These are phyloP conservation scores for Hetaerina americana DNA, from an alignment of 1,140 invertebrate species.

Conservation along the genomic window DNA sequence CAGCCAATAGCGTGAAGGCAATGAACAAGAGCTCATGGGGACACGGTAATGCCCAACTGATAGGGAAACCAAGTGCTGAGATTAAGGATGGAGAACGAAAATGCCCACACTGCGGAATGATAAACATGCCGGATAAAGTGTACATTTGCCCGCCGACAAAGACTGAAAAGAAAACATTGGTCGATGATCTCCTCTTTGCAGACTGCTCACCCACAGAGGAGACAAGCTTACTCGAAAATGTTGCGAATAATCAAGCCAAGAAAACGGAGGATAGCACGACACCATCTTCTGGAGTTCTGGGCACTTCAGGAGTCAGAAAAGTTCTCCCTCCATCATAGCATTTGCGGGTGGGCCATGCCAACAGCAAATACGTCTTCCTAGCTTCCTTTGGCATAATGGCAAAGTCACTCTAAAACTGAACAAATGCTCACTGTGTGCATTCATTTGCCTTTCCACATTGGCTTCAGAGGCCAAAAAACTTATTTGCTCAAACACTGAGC, in stretches of 20 bases:
- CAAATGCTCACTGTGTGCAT: neutral
- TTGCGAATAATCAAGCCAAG: neutral
- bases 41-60: neutral
- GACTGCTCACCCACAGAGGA: neutral
- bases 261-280: neutral
- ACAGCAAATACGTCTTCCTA: neutral
- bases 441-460: neutral
- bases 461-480: neutral
- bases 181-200: neutral
- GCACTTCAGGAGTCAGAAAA: neutral
- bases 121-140: neutral
- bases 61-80: neutral
- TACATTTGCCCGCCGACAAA: neutral
- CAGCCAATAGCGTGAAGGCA: neutral
- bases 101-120: neutral
- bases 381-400: neutral
- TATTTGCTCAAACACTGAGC: neutral
- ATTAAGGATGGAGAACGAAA: neutral
- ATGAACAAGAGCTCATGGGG: neutral
- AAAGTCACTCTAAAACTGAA: neutral
- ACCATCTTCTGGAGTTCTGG: neutral
- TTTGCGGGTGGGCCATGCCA: neutral
- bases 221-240: neutral
- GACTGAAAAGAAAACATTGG: neutral
- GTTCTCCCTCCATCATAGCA: neutral